These are phyloP conservation scores for Eutolmus rufibarbis DNA, from an alignment of 2,888 invertebrate species.

Conservation along the genomic window DNA sequence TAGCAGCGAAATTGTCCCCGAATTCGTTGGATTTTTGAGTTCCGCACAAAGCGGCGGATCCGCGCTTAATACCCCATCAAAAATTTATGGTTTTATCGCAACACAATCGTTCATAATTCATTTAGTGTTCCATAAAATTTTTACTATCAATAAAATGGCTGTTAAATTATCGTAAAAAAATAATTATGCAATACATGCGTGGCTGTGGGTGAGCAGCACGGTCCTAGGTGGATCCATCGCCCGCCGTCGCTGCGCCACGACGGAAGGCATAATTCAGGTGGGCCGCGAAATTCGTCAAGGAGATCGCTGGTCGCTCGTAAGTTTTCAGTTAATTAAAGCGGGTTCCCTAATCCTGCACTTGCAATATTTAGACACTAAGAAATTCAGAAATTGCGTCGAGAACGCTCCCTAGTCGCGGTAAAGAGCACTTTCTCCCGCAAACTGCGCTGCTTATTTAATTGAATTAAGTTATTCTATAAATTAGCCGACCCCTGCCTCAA, in stretches of 20 bases:
- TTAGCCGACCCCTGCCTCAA: background rate
- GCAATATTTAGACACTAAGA: too few relatives aligned
- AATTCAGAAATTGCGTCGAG: too few relatives aligned
- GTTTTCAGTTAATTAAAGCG: background rate
- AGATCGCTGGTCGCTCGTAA: background rate
- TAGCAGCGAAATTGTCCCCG: conserved; percentile 5
- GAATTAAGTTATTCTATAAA: conserved; percentile 7
- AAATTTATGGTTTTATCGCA: conserved; percentile 42
- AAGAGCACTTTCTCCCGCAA: background rate
- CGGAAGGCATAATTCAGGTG: background rate
- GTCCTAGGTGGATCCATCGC: background rate
- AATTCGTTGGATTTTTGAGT: conserved; percentile 19
- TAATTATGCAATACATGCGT: conserved; percentile 56
- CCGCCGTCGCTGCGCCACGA: background rate
- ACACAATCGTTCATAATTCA: conserved; percentile 49
- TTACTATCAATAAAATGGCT: conserved; percentile 59
- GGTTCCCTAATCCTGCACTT: background rate
- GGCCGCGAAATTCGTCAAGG: background rate
- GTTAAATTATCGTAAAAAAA: conserved; percentile 58
- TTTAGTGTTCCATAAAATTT: conserved; percentile 51
- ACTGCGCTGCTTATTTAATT: background rate
- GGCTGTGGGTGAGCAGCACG: background rate
- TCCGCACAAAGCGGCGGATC: conserved; percentile 11
- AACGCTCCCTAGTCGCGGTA: background rate
- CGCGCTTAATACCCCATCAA: conserved; percentile 30